A percentile compares a stretch with the other conserved stretches of the same genome.
These are phyloP conservation scores for Sphyrna mokarran DNA, from an alignment of 2,113 vertebrate species.

Conservation along the genomic window DNA sequence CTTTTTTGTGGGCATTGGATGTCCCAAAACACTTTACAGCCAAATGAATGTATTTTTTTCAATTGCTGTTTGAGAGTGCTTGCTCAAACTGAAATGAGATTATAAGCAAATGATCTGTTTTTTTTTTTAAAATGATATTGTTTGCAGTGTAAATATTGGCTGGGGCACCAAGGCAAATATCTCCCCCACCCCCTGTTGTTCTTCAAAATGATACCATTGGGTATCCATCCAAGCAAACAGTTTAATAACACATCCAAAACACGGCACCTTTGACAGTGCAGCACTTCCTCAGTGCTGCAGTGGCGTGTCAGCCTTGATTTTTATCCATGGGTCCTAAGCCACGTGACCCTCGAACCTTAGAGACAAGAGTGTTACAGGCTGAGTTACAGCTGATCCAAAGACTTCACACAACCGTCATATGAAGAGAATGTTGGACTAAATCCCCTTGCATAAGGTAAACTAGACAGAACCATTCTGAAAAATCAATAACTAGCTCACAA, in stretches of 20 bases:
- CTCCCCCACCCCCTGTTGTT: not conserved
- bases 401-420: not conserved
- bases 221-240: not conserved
- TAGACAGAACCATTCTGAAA: not conserved
- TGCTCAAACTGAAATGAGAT: not conserved
- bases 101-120: not conserved
- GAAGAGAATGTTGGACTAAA: not conserved
- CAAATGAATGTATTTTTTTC: not conserved
- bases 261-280: not conserved
- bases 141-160: not conserved
- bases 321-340: not conserved
- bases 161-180: not conserved
- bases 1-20: not conserved
- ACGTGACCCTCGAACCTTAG: not conserved
- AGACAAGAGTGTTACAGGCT: not conserved
- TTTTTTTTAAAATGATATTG: too few species aligned
- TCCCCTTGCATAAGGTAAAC: not conserved
- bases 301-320: not conserved
- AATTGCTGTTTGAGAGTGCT: not conserved
- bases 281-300: not conserved
- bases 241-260: not conserved
- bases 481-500: not conserved
- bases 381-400: not conserved
- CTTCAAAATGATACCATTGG: not conserved
- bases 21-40: not conserved